A percentile compares a stretch with the other conserved stretches of the same genome.
Evolutionary conservation across 2,888 invertebrate species (phyloP).

Genomic region (Scrobipalpa atriplicella): DNA sequence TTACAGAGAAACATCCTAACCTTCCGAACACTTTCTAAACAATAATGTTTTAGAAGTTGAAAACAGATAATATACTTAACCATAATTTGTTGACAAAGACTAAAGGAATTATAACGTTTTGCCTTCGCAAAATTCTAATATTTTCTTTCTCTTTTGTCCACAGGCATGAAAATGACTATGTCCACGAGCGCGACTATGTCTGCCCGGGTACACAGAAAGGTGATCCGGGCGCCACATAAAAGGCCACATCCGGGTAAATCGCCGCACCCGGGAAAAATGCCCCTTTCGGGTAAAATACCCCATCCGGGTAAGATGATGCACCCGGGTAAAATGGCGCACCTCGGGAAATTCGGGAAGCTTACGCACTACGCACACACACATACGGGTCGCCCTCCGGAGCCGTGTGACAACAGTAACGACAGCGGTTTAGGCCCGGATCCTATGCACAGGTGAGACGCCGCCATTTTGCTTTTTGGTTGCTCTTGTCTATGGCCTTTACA

Average conservation of each 20-base stretch:
- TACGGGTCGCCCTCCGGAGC: slow-evolving; percentile 76
- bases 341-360: slow-evolving; percentile 67
- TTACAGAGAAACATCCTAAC: too few species aligned
- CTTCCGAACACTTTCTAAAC: not conserved
- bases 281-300: slow-evolving; percentile 70
- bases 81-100: slow-evolving; percentile 3
- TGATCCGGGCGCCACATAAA: slow-evolving; percentile 86
- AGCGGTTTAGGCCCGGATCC: slow-evolving; percentile 94
- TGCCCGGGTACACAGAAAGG: slow-evolving; percentile 85
- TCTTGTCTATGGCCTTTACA: not conserved
- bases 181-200: slow-evolving; percentile 86
- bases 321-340: slow-evolving; percentile 51
- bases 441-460: slow-evolving; percentile 63
- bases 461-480: not conserved
- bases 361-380: slow-evolving; percentile 75
- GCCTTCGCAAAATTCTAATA: slow-evolving; percentile 19
- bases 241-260: slow-evolving; percentile 77
- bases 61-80: not conserved
- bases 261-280: slow-evolving; percentile 73
- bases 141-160: slow-evolving; percentile 52
- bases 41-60: not conserved
- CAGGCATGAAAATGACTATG: slow-evolving; percentile 90
- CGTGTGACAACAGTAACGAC: slow-evolving; percentile 94
- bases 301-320: slow-evolving; percentile 63
- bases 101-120: slow-evolving; percentile 22